Conservation (phyloP, 2,797 vertebrate genomes). For the Apodemus agrarius region DNA sequence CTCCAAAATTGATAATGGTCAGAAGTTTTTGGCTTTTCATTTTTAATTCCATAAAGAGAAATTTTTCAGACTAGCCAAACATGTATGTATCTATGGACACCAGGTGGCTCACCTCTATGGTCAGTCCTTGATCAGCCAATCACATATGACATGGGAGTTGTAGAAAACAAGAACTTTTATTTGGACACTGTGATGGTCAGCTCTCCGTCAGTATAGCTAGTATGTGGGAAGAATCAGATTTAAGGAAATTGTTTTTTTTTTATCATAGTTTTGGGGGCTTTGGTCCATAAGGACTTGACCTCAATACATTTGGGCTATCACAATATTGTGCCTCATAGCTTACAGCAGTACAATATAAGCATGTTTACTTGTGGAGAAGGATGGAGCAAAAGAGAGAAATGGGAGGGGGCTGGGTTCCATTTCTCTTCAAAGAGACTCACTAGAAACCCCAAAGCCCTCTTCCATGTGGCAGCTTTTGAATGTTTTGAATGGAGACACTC, state of each 20-base stretch:
- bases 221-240: fast-evolving
- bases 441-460: background rate
- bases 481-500: background rate
- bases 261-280: fast-evolving
- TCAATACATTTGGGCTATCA: background rate
- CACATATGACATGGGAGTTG: background rate
- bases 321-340: background rate
- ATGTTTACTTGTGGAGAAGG: background rate
- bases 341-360: background rate
- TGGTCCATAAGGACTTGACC: background rate
- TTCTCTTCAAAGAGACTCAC: background rate
- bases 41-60: conserved; percentile 7
- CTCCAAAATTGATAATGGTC: background rate
- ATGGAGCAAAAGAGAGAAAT: background rate
- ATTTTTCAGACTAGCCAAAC: conserved; percentile 4
- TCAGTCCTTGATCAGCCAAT: background rate
- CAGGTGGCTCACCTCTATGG: background rate
- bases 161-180: background rate
- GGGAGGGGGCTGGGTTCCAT: fast-evolving
- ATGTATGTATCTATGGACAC: background rate
- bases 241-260: background rate
- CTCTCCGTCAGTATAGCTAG: background rate
- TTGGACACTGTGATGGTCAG: background rate
- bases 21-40: background rate
- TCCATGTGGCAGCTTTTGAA: background rate